A percentile compares a stretch with the other conserved stretches of the same genome.
Evolutionary conservation across 2,888 invertebrate genomes (phyloP).

Genomic region (Drosophila mettleri): DNA sequence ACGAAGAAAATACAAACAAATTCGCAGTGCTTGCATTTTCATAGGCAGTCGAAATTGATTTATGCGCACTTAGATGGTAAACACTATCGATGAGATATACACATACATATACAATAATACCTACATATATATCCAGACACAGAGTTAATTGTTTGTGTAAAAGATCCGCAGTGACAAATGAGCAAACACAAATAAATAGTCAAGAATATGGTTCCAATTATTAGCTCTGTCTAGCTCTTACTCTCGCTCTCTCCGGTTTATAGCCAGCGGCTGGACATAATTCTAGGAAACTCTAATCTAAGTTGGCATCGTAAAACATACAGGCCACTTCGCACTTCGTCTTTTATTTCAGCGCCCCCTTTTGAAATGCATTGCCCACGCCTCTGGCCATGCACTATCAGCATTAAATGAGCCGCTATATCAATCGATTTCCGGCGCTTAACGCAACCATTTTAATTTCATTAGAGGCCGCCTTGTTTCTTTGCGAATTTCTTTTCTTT

Average conservation of each 20-base stretch:
- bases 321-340: not conserved
- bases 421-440: constrained; percentile 44
- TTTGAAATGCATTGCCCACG: not conserved
- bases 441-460: constrained; percentile 29
- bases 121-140: not conserved
- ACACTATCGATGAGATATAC: constrained; percentile 23
- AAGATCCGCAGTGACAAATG: constrained; percentile 34
- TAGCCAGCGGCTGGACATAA: not conserved
- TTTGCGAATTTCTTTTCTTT: constrained; percentile 32
- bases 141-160: constrained; percentile 29
- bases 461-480: constrained; percentile 6
- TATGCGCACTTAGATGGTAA: constrained; percentile 35
- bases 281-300: constrained; percentile 42
- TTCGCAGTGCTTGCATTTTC: constrained; percentile 36
- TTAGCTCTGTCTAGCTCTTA: not conserved
- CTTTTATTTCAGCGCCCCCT: constrained; percentile 7
- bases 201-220: not conserved
- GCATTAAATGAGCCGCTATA: constrained; percentile 29
- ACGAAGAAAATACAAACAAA: constrained; percentile 14
- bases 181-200: constrained; percentile 14
- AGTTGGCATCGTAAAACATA: constrained; percentile 26
- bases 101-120: not conserved
- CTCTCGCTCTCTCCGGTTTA: not conserved
- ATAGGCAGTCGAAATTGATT: constrained; percentile 30
- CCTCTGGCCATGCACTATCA: constrained; percentile 25